Percentiles rank a stretch among this genome's conserved stretches.
Evolutionary conservation across 2,888 invertebrate species (phyloP).

Genomic region (Sesamia inferens): DNA sequence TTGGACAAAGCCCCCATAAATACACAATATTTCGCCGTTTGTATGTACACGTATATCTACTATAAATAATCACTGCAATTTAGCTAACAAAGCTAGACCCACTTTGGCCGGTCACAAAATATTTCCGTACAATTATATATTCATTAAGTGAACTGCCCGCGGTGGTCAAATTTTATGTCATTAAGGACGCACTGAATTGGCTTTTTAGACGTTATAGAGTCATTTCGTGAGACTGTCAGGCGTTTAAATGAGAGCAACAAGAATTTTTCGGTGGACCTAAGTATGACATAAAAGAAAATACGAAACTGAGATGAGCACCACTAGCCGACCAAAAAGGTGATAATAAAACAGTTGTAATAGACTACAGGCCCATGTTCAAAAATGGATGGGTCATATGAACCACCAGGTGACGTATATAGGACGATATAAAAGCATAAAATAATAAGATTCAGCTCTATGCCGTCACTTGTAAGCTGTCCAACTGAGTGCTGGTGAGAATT

Average conservation of each 20-base stretch:
- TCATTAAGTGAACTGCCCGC: constrained; percentile 80
- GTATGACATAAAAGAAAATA: background rate
- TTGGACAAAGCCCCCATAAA: constrained; percentile 4
- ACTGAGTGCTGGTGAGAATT: too few species aligned
- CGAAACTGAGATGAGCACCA: background rate
- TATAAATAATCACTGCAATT: constrained; percentile 70
- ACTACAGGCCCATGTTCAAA: too few species aligned
- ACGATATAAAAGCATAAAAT: too few species aligned
- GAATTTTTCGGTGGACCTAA: background rate
- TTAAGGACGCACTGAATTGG: constrained; percentile 75
- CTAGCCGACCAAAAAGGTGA: background rate
- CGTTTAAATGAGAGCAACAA: constrained; percentile 29
- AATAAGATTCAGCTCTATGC: too few species aligned
- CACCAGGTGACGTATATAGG: too few species aligned
- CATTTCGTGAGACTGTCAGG: constrained; percentile 58
- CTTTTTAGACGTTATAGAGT: constrained; percentile 71
- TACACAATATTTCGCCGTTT: constrained; percentile 3
- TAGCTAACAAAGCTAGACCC: constrained; percentile 74
- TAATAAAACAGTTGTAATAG: background rate
- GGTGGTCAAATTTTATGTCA: constrained; percentile 81
- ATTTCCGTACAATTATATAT: constrained; percentile 87
- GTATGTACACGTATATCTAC: background rate
- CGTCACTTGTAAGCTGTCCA: too few species aligned
- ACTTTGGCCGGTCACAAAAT: constrained; percentile 73
- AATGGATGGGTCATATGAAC: too few species aligned